A percentile compares a stretch with the other conserved stretches of the same genome.
Evolutionary conservation across 2,113 vertebrate genomes (phyloP).

Genomic region (Hyaena hyaena): DNA sequence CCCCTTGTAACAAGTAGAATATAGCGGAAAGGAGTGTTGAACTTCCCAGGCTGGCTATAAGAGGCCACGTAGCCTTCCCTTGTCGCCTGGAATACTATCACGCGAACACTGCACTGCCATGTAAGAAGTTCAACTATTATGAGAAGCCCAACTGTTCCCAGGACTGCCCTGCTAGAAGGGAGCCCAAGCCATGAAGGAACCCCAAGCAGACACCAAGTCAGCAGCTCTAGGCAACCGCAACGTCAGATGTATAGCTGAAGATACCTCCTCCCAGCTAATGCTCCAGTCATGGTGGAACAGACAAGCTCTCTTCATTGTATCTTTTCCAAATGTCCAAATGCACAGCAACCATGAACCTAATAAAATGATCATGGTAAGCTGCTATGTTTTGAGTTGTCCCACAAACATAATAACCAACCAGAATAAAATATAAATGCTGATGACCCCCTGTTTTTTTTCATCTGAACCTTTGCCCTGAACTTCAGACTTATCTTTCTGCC

Average conservation of each 20-base stretch:
- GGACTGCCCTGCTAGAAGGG: not conserved
- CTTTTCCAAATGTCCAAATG: not conserved
- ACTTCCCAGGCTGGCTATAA: not conserved
- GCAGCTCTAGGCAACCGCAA: not conserved
- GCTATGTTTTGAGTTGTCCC: not conserved
- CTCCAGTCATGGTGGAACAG: not conserved
- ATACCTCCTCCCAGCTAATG: not conserved
- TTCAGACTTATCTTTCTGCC: not conserved
- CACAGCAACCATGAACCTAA: not conserved
- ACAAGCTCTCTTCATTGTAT: not conserved
- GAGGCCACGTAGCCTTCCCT: not conserved
- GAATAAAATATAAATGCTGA: constrained; percentile 11
- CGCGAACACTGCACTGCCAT: not conserved
- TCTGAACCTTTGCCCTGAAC: not conserved
- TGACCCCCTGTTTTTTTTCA: not conserved
- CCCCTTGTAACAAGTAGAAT: not conserved
- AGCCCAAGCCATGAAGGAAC: not conserved
- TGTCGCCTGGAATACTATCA: not conserved
- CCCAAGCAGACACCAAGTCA: not conserved
- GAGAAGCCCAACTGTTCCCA: not conserved
- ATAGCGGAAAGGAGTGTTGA: not conserved
- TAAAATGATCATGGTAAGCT: not conserved
- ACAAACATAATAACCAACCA: not conserved
- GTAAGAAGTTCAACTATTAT: not conserved
- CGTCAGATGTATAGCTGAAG: not conserved